Evolutionary conservation across 2,888 invertebrate species (phyloP).

Genomic region (Mesochorus sp.): DNA sequence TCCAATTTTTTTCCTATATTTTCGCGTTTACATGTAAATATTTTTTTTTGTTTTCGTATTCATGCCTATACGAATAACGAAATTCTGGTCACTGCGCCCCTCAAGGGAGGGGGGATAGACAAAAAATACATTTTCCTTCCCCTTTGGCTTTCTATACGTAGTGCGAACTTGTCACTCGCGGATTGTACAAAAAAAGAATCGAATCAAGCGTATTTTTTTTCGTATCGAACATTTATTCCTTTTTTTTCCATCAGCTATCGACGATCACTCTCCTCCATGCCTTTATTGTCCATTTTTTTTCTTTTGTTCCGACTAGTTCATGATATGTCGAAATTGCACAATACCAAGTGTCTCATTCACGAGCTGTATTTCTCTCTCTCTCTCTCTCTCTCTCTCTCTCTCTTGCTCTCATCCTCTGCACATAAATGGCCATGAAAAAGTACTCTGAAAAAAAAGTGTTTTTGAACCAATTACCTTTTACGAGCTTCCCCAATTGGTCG

Average conservation of each 20-base stretch:
- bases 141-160: no score
- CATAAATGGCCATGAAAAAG: not conserved
- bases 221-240: not conserved
- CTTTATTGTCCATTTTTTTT: not conserved
- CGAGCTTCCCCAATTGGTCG: conserved; percentile 28
- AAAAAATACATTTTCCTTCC: no score
- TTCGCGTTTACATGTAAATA: not conserved
- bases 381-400: no score
- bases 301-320: conserved; percentile 25
- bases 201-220: conserved; percentile 19
- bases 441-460: no score
- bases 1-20: not conserved
- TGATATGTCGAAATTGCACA: conserved; percentile 24
- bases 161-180: not conserved
- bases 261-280: not conserved
- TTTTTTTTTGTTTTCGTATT: not conserved
- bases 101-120: no score
- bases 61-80: no score
- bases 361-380: not conserved
- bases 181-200: conserved; percentile 2
- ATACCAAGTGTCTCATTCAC: conserved; percentile 9
- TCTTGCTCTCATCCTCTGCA: no score
- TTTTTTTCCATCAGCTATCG: conserved; percentile 5
- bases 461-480: conserved; percentile 28
- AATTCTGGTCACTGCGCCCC: no score